Evolutionary conservation across 2,113 vertebrate genomes (phyloP).

Genomic region (Pomatorhinus ruficollis): DNA sequence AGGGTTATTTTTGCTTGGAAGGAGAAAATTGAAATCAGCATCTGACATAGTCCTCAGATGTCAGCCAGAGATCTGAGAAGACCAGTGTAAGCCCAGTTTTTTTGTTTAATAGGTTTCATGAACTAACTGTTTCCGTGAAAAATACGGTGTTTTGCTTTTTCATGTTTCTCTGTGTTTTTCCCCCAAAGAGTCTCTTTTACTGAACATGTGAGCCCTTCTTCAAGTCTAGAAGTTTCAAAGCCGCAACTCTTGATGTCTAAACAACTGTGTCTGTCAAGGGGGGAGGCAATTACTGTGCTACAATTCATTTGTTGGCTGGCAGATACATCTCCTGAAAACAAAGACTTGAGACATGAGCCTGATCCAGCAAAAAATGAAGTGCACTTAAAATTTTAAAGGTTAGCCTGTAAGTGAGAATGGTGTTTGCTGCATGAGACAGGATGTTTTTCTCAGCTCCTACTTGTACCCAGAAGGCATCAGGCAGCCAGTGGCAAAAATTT

Average conservation of each 20-base stretch:
- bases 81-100: not conserved
- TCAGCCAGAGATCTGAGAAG: not conserved
- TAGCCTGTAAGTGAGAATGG: not conserved
- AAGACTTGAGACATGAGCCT: not conserved
- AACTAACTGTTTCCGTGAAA: not conserved
- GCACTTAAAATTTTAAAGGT: constrained; percentile 28
- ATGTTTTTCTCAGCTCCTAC: not conserved
- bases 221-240: not conserved
- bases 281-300: not conserved
- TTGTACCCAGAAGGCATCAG: constrained; percentile 13
- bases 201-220: not conserved
- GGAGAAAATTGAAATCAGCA: not conserved
- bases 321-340: constrained; percentile 14
- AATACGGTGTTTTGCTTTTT: not conserved
- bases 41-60: not conserved
- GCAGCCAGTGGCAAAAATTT: not conserved
- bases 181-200: not conserved
- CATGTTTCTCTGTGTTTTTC: not conserved
- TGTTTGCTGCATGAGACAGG: not conserved
- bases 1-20: constrained; percentile 4
- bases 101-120: not conserved
- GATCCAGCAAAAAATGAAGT: not conserved
- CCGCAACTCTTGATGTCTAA: constrained; percentile 4
- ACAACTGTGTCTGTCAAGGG: not conserved
- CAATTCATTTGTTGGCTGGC: constrained; percentile 2